Evolutionary conservation across 1,140 invertebrate genomes (phyloP).

Genomic region (Pseudomyrmex sp.): DNA sequence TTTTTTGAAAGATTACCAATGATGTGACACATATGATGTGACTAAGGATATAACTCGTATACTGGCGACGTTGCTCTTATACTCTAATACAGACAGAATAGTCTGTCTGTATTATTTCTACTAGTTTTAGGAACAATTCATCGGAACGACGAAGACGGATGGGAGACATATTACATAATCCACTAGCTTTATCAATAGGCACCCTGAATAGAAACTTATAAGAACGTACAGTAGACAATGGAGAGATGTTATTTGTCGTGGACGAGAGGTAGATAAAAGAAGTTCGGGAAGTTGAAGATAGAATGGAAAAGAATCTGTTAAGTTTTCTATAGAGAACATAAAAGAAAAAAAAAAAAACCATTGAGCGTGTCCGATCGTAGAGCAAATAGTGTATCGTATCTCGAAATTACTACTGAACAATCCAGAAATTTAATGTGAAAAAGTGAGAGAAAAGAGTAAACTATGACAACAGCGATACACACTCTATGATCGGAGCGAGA

Average conservation of each 20-base stretch:
- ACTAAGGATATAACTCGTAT: too few relatives aligned
- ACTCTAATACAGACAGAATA: too few relatives aligned
- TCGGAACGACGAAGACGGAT: conserved; percentile 5
- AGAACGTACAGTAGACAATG: conserved; percentile 51
- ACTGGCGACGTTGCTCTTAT: too few relatives aligned
- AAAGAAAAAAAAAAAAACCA: neutral
- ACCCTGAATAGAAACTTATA: conserved; percentile 65
- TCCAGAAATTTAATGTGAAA: neutral
- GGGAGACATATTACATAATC: conserved; percentile 5
- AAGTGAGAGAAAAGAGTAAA: neutral
- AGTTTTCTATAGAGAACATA: neutral
- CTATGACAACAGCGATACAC: neutral
- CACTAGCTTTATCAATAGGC: conserved; percentile 66
- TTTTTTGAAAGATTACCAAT: too few relatives aligned
- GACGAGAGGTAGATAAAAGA: conserved; percentile 40
- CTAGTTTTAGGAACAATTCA: conserved; percentile 18
- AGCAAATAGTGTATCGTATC: neutral
- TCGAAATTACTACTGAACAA: neutral
- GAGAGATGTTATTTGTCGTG: conserved; percentile 26
- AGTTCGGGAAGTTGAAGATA: conserved; percentile 12
- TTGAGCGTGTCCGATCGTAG: conserved; percentile 52
- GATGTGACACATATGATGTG: too few relatives aligned
- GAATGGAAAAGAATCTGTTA: conserved; percentile 6
- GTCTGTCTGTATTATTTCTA: too few relatives aligned
- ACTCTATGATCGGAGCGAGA: conserved; percentile 49